Evolutionary conservation across 2,888 invertebrate species (phyloP).

Genomic region (Nebria brevicollis): DNA sequence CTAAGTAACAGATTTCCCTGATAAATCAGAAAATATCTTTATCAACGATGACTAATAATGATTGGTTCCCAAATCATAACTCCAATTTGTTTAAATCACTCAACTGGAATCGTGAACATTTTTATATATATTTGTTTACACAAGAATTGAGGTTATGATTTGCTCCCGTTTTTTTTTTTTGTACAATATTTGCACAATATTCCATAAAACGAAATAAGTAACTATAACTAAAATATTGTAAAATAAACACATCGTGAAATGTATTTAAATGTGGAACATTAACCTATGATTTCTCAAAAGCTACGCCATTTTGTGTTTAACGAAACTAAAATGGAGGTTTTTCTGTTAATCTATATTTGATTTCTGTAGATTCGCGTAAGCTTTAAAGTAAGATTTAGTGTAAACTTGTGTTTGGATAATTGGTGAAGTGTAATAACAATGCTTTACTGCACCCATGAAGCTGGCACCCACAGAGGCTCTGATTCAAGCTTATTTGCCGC

Average conservation of each 20-base stretch:
- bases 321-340: not conserved
- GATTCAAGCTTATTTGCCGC: slow-evolving; percentile 87
- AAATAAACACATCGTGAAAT: not conserved
- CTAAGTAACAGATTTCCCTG: slow-evolving; percentile 41
- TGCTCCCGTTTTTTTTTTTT: not conserved
- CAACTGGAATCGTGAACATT: not conserved
- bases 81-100: not conserved
- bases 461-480: slow-evolving; percentile 96
- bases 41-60: slow-evolving; percentile 6
- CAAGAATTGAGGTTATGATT: not conserved
- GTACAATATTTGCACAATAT: not conserved
- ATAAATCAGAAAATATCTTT: slow-evolving; percentile 37
- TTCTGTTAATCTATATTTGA: not conserved
- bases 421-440: slow-evolving; percentile 18
- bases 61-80: not conserved
- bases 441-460: slow-evolving; percentile 89
- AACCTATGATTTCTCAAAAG: not conserved
- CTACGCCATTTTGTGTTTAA: not conserved
- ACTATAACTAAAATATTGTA: slow-evolving; percentile 2
- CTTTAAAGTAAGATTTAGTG: not conserved
- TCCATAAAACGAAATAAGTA: slow-evolving; percentile 10
- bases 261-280: not conserved
- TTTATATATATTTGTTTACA: not conserved
- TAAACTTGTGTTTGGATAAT: slow-evolving; percentile 2
- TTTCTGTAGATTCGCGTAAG: not conserved